A percentile compares a stretch with the other conserved stretches of the same genome.
Evolutionary conservation across 2,888 invertebrate genomes (phyloP).

Genomic region (Xanthia togata): DNA sequence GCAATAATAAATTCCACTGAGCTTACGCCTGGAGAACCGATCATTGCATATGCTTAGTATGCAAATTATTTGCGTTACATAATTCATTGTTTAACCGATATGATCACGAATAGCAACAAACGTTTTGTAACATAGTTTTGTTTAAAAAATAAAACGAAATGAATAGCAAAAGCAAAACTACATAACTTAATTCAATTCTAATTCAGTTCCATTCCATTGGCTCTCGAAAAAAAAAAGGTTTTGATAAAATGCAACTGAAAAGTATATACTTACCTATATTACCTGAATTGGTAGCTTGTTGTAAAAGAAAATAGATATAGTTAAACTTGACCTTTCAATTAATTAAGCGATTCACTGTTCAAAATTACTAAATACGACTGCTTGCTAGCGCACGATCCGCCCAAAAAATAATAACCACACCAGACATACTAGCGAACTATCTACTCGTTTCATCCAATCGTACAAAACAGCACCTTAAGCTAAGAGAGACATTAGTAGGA

Average conservation of each 20-base stretch:
- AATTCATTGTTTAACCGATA: constrained; percentile 29
- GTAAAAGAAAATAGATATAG: neutral
- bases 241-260: neutral
- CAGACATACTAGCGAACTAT: neutral
- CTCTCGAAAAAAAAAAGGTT: neutral
- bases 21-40: neutral
- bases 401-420: constrained; percentile 2
- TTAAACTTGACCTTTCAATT: neutral
- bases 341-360: neutral
- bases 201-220: too few relatives aligned
- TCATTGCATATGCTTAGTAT: constrained; percentile 34
- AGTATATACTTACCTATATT: neutral
- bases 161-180: neutral
- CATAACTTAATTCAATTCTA: neutral
- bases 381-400: neutral
- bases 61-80: constrained; percentile 40
- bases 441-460: neutral
- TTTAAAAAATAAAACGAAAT: neutral
- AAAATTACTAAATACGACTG: neutral
- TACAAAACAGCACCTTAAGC: neutral
- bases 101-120: neutral
- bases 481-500: constrained; percentile 2
- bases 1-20: constrained; percentile 39
- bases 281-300: neutral
- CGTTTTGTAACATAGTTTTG: too few relatives aligned